Evolutionary conservation across 1,140 invertebrate genomes (phyloP), one percentile per base, ranked within the genome.

Genomic region (Drosophila lowei): DNA sequence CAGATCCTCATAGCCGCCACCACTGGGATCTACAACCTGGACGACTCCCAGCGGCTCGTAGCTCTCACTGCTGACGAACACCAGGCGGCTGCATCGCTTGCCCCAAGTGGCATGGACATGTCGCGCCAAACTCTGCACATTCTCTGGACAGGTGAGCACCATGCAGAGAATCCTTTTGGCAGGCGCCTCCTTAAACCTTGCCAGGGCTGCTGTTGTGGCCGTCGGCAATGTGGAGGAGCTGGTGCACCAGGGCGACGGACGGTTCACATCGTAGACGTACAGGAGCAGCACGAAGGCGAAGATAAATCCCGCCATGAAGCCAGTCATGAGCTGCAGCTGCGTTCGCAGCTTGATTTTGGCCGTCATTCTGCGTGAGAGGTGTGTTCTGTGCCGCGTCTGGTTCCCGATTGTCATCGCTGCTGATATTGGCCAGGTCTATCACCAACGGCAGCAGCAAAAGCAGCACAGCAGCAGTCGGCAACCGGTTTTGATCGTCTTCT

Each of bases 61-160:
- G 93, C 68, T 58, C 58, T 92, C 92, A 1, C 96, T 96, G 84
- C 96, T 97, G 94, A 97, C 97, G 75, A 98, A 98, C 0, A 98
- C 83, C 1, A 98, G 80, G 59, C 94, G 95, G 88, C 98, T 98
- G 89, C 98, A 99, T 23, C 98, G 92, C 86, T 95, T 95, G 0
- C 96, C 97, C 98, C 98, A 99, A 0, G 98, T 99, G 1, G 95
- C 95, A 91, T 97, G 97, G 0, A 99, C 97, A 78, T 98, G 96
- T 28, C 93, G 93, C 0, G 98, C 98, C 90, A 97, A 97, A 48
- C 93, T 95, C 74, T 97, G 92, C 85, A 99, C 96, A 89, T 98
- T 98, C 42, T 94, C 93, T 2, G 97, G 98, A 55, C 94, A 94
- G 0, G 98, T 99, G 95, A 99, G 96, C 6, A 99, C 93, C 97